These are phyloP conservation scores for Olivierus martensii DNA, from an alignment of 1,140 invertebrate genomes.

Conservation along the genomic window DNA sequence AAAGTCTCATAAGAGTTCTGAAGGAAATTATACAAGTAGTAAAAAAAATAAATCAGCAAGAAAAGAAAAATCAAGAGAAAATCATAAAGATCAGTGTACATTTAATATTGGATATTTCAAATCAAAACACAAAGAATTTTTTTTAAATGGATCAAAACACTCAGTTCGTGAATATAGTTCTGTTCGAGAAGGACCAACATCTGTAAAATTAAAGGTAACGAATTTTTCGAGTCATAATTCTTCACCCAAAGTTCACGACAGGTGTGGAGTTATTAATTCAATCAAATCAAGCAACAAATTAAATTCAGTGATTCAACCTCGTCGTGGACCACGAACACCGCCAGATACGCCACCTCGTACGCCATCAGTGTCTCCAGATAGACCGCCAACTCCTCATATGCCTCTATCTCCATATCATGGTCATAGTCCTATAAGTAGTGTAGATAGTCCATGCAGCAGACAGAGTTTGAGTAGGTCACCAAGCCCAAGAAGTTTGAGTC, in stretches of 20 bases:
- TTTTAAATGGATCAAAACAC: no score
- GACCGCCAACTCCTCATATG: conserved; percentile 2
- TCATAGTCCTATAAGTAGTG: conserved; percentile 17
- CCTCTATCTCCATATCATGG: conserved; percentile 10
- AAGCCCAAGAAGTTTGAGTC: conserved; percentile 5
- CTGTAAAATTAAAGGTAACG: no score
- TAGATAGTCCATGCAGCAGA: conserved; percentile 12
- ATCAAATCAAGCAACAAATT: no score
- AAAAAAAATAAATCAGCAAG: background rate
- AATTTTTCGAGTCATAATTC: no score
- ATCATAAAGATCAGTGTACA: background rate
- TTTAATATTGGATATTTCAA: background rate
- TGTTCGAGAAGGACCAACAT: no score
- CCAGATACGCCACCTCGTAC: conserved; percentile 25
- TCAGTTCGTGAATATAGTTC: no score
- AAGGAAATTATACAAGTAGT: background rate
- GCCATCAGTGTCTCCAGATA: conserved; percentile 19
- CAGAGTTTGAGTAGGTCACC: conserved; percentile 9
- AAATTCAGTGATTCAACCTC: no score
- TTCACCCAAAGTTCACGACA: no score
- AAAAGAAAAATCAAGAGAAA: background rate
- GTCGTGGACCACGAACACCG: conserved; percentile 20
- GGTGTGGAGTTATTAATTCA: no score
- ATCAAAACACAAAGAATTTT: no score
- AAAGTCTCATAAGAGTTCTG: background rate